phyloP scores from a whole-genome alignment of 1,140 invertebrate species.

The Drosophila lini region DNA sequence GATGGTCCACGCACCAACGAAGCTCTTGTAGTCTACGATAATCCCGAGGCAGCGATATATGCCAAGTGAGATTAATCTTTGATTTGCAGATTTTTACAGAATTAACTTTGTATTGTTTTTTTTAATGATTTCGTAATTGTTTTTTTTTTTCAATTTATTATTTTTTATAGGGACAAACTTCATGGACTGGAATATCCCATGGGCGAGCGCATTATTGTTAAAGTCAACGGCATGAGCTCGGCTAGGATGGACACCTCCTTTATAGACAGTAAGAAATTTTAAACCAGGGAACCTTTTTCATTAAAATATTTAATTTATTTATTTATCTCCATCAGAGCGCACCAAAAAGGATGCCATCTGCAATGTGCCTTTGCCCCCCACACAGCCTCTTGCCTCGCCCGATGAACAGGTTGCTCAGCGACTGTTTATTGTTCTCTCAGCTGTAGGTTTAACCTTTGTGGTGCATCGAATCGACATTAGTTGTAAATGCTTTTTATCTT shows the following conservation, averaged over 20 bases:
- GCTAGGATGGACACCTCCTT: conserved; percentile 81
- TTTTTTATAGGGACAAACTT: conserved; percentile 89
- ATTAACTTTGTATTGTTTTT: conserved; percentile 45
- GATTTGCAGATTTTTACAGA: not conserved
- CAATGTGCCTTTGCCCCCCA: conserved; percentile 89
- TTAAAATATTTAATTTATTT: not conserved
- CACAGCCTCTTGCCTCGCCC: conserved; percentile 90
- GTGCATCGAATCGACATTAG: not conserved
- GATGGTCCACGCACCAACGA: conserved; percentile 81
- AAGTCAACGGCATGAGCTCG: conserved; percentile 85
- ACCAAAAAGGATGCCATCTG: conserved; percentile 84
- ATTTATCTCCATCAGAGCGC: conserved; percentile 52
- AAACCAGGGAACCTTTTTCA: no score
- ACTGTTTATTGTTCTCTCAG: conserved; percentile 80
- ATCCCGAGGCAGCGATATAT: conserved; percentile 91
- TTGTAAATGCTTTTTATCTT: conserved; percentile 88
- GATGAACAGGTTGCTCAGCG: conserved; percentile 86
- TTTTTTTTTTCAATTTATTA: no score
- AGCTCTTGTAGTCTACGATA: conserved; percentile 90
- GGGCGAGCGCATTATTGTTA: conserved; percentile 91
- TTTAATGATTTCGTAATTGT: no score
- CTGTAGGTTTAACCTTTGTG: conserved; percentile 44
- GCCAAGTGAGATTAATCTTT: conserved; percentile 80
- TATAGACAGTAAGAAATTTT: conserved; percentile 65
- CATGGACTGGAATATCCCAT: conserved; percentile 95